A percentile compares a stretch with the other conserved stretches of the same genome.
Evolutionary conservation across 2,888 invertebrate genomes (phyloP).

Genomic region (Coronaproctus castanopsis): DNA sequence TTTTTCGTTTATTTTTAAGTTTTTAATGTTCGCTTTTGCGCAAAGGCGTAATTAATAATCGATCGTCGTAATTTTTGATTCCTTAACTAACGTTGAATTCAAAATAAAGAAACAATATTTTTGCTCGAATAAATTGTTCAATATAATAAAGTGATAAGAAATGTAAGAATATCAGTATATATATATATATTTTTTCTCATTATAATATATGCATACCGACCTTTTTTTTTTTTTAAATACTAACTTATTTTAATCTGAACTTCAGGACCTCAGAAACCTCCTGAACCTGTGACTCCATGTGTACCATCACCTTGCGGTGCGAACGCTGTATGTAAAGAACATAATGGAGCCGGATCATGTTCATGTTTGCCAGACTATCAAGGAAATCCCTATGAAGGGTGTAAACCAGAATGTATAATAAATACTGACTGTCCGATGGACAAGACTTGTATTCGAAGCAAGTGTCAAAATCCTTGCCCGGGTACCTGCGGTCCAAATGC

Average conservation of each 20-base stretch:
- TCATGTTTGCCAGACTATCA: constrained; percentile 40
- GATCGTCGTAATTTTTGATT: too few species aligned
- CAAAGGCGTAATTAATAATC: too few species aligned
- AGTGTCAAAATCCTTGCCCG: constrained; percentile 32
- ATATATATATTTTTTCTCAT: too few species aligned
- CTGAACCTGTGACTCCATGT: constrained; percentile 27
- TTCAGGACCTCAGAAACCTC: constrained; percentile 12
- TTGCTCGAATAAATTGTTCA: too few species aligned
- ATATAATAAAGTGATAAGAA: too few species aligned
- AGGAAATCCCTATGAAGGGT: constrained; percentile 54
- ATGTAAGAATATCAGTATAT: too few species aligned
- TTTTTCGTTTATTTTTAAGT: too few species aligned
- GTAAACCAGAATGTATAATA: constrained; percentile 33
- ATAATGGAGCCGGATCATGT: constrained; percentile 25
- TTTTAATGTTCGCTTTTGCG: too few species aligned
- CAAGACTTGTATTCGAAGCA: constrained; percentile 29
- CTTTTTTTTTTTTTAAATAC: constrained; percentile 3
- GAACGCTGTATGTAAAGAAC: constrained; percentile 30
- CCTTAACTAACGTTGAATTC: too few species aligned
- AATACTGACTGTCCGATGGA: constrained; percentile 29
- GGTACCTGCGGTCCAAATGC: constrained; percentile 33
- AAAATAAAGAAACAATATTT: too few species aligned
- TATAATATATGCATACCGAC: too few species aligned
- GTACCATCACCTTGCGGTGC: constrained; percentile 31
- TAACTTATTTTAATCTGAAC: neutral